Evolutionary conservation across 2,113 vertebrate genomes (phyloP), one percentile per base, ranked within the genome.

Genomic region (Nothobranchius furzeri): DNA sequence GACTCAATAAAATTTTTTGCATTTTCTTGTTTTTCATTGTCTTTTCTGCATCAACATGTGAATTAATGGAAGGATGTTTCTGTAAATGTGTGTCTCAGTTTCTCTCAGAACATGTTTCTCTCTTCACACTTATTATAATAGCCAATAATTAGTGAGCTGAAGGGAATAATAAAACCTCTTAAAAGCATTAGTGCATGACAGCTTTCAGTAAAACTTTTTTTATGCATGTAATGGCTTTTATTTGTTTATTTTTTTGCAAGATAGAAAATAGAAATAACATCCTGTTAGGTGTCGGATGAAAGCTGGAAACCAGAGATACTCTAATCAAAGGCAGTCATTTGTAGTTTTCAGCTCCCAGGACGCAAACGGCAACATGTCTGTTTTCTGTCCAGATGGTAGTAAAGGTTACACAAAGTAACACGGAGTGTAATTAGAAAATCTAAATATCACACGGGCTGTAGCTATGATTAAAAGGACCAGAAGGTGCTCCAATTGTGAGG

Each of bases 361-460:
- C 45, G 57, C 64, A 49, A 61, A 55, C 9, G 20, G 14, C 30
- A 40, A 48, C 64, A 54, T 52, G 30, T 49, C 43, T 12, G 40
- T 7, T 30, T 36, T 51, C 36, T 25, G 69, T 65, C 61, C 84
- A 75, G 77, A 68, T 74, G 52, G n/a, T 12, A 42, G 14, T 40
- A 47, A 5, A 56, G 83, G 79, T 84, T 66, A 60, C 2, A 54
- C 20, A 12, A 24, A 46, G 46, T 84, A 76, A 87, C 68, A 81
- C 50, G 64, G 73, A 25, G 52, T 75, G 68, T 89, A 90, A 92
- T 93, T 85, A 89, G 70, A 70, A 52, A 83, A 81, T 60, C 84
- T 88, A 90, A 89, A 91, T 89, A 91, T 82, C 85, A 87, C 73
- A 51, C 62, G 42, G 64, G 56, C 64, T 17, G 50, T 75, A 20